phyloP scores from a whole-genome alignment of 2,888 invertebrate genomes.

The Acanthosepion lycidas region DNA sequence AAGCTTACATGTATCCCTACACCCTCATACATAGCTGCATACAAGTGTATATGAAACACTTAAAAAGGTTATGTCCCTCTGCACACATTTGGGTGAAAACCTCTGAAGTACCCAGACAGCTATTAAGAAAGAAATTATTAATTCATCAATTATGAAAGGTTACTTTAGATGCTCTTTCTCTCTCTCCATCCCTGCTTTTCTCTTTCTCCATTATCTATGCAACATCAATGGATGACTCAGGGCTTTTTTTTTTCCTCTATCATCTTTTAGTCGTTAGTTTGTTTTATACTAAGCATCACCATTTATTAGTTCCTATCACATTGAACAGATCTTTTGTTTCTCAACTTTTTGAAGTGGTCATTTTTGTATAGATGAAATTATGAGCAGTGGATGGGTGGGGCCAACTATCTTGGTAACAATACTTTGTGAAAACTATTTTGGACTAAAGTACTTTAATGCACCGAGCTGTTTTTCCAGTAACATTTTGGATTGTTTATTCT shows the following conservation, averaged over 20 bases:
- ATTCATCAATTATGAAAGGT: background rate
- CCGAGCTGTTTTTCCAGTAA: background rate
- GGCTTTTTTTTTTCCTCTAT: background rate
- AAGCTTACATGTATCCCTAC: no score
- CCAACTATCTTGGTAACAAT: background rate
- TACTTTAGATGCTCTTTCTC: background rate
- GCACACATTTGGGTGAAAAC: no score
- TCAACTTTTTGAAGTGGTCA: background rate
- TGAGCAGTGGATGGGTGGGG: background rate
- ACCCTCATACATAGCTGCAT: no score
- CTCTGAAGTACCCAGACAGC: no score
- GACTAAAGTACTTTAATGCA: background rate
- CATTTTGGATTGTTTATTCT: background rate
- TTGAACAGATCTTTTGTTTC: background rate
- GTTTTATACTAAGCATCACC: background rate
- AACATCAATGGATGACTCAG: no score
- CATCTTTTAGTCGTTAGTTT: background rate
- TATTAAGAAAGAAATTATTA: no score
- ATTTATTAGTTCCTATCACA: background rate
- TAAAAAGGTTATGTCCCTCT: no score
- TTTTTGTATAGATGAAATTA: background rate
- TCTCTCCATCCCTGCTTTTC: background rate
- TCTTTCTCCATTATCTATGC: background rate
- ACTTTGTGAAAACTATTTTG: background rate
- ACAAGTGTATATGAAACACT: no score